Percentiles rank a stretch among this genome's conserved stretches.
These are phyloP conservation scores for Porites rus DNA, from an alignment of 92 coral and sea anemone genomes.

Conservation along the genomic window DNA sequence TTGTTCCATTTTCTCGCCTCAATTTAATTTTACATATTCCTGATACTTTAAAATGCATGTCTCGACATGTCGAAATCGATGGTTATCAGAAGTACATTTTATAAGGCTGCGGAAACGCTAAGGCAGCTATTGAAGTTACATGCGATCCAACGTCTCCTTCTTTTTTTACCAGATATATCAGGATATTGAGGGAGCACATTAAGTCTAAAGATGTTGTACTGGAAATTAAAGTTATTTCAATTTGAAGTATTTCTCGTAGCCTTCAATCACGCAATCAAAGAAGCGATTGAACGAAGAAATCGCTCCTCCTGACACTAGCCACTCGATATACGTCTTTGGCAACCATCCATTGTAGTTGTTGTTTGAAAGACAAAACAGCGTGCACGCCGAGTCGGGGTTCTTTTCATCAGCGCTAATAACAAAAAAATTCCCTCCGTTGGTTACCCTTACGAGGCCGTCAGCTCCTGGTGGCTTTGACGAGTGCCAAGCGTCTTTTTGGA, in stretches of 20 bases:
- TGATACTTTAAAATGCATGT: no score
- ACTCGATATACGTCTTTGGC: background rate
- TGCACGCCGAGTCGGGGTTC: background rate
- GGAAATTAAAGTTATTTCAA: no score
- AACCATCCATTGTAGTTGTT: conserved; percentile 13
- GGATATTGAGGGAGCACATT: no score
- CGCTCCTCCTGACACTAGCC: background rate
- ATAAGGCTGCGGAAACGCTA: no score
- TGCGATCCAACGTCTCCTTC: no score
- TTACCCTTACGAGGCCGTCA: conserved; percentile 22
- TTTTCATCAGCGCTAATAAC: conserved; percentile 4
- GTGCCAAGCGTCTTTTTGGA: background rate
- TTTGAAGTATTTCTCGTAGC: conserved; percentile 12
- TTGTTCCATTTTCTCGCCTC: no score
- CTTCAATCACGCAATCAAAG: background rate
- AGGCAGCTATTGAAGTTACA: no score
- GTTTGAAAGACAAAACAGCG: background rate
- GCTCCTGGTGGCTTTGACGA: conserved; percentile 13
- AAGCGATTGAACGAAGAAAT: background rate
- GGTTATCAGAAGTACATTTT: no score
- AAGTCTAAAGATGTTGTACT: no score
- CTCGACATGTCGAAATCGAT: no score
- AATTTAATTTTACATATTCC: no score
- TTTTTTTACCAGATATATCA: no score
- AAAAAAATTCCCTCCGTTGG: conserved; percentile 21